Conservation (phyloP, 2,888 invertebrate species). For the Drosophila ustulata region DNA sequence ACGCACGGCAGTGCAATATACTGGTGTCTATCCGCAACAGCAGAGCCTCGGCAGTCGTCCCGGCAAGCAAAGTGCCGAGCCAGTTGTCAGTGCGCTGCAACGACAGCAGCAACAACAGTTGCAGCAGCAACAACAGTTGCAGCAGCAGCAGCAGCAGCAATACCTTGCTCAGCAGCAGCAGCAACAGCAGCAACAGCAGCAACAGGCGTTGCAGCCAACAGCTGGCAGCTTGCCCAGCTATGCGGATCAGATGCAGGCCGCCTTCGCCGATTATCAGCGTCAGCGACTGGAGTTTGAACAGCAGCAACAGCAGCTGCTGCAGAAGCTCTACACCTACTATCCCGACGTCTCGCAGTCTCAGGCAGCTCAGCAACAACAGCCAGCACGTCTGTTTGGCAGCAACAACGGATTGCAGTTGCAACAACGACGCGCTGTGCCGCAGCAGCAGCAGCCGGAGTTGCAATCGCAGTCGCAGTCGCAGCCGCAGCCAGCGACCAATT, state of each 20-base stretch:
- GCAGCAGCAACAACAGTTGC: conserved; percentile 51
- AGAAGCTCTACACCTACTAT: conserved; percentile 71
- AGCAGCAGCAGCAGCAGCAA: conserved; percentile 27
- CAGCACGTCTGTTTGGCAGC: conserved; percentile 29
- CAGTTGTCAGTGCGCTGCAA: conserved; percentile 45
- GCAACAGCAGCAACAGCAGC: conserved; percentile 33
- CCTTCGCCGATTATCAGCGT: conserved; percentile 74
- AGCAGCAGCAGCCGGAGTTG: conserved; percentile 3
- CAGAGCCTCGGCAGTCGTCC: conserved; percentile 16
- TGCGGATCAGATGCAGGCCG: conserved; percentile 76
- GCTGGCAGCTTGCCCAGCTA: conserved; percentile 46
- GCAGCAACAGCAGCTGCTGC: conserved; percentile 74
- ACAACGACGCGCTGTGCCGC: conserved; percentile 30
- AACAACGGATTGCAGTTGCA: conserved; percentile 59
- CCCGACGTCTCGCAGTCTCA: conserved; percentile 65
- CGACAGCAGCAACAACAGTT: conserved; percentile 58
- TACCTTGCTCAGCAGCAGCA: conserved; percentile 14
- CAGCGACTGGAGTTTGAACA: conserved; percentile 76
- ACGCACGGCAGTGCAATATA: conserved; percentile 41
- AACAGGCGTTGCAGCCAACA: conserved; percentile 9
- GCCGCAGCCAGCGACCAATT: conserved; percentile 56
- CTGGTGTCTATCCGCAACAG: conserved; percentile 41
- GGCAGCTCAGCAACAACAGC: conserved; percentile 7
- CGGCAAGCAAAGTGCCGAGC: conserved; percentile 45
- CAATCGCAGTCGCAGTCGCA: conserved; percentile 23